phyloP scores from a whole-genome alignment of 2,888 invertebrate species.

The Thysanoteuthis rhombus region DNA sequence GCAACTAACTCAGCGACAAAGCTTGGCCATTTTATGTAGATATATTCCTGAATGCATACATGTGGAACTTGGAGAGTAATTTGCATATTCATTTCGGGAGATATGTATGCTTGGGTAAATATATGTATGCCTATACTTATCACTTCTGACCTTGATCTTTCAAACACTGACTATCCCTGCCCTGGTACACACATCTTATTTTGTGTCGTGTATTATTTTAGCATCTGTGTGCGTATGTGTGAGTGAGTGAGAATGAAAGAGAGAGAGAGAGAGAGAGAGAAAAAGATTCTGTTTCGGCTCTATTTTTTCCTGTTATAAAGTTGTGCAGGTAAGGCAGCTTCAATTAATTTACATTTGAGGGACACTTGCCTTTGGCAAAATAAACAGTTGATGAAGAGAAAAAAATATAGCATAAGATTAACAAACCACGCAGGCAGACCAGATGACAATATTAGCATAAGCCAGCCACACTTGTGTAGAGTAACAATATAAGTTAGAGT shows the following conservation, averaged over 20 bases:
- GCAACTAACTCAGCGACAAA: no score
- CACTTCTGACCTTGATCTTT: not conserved
- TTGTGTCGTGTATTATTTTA: not conserved
- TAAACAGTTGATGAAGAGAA: not conserved
- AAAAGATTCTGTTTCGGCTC: not conserved
- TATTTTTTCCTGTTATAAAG: not conserved
- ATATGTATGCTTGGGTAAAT: no score
- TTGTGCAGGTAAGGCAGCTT: not conserved
- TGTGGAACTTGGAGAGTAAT: no score
- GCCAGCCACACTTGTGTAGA: not conserved
- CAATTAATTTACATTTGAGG: not conserved
- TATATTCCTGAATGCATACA: no score
- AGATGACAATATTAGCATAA: not conserved
- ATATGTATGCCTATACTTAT: not conserved
- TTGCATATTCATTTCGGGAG: no score
- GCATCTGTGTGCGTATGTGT: not conserved
- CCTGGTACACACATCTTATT: not conserved
- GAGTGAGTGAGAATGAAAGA: no score
- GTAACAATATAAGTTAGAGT: not conserved
- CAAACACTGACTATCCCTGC: not conserved
- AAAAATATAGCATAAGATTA: not conserved
- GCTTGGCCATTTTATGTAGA: no score
- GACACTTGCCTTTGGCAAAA: not conserved
- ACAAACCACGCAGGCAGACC: not conserved
- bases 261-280: no score